A percentile compares a stretch with the other conserved stretches of the same genome.
Conservation (phyloP, 2,113 vertebrate species). For the Saguinus midas region DNA sequence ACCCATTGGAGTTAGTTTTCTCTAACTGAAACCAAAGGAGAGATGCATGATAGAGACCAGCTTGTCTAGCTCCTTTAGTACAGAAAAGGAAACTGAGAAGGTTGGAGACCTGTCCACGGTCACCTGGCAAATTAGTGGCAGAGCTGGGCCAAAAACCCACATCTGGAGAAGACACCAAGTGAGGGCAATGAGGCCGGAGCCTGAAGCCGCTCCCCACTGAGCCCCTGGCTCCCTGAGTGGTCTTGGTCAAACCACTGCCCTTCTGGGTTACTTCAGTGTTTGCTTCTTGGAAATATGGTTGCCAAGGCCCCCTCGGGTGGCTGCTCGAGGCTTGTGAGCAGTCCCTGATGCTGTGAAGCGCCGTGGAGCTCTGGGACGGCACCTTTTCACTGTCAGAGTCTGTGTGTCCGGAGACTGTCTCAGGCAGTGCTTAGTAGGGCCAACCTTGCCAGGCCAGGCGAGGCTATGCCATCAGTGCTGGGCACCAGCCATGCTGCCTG, state of each 20-base stretch:
- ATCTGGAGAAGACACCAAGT: background rate
- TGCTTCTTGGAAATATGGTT: background rate
- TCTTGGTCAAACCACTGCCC: background rate
- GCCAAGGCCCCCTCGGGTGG: background rate
- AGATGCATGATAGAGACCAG: background rate
- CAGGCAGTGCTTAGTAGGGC: background rate
- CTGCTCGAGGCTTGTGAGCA: too few species aligned
- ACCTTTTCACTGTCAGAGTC: background rate
- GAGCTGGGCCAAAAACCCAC: background rate
- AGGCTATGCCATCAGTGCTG: background rate
- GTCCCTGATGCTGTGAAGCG: background rate
- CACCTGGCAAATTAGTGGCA: background rate
- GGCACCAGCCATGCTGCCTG: background rate
- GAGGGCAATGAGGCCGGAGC: too few species aligned
- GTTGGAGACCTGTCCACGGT: background rate
- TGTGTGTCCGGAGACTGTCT: background rate
- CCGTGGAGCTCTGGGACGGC: background rate
- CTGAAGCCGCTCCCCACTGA: background rate
- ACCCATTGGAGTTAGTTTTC: background rate
- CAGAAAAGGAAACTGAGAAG: background rate
- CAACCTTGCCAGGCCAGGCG: background rate
- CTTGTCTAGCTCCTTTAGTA: background rate
- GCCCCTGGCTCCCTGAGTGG: background rate
- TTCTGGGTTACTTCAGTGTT: background rate
- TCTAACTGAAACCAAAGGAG: background rate